phyloP scores from a whole-genome alignment of 2,888 invertebrate species.

The Sesamia inferens region DNA sequence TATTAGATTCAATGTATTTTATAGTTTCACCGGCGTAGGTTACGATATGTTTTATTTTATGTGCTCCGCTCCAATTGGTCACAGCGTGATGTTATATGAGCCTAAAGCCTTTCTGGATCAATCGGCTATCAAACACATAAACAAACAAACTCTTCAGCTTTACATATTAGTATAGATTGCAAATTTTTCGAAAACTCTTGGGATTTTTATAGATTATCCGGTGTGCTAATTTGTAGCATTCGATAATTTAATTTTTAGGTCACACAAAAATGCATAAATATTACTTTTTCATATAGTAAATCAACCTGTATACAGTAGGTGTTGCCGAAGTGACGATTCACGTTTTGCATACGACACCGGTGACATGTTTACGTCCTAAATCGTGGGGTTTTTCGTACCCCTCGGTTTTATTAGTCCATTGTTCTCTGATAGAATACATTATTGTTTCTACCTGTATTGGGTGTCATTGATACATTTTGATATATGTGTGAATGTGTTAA shows the following conservation, averaged over 20 bases:
- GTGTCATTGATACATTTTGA: constrained; percentile 11
- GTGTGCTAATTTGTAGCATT: background rate
- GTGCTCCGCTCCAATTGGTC: too few species aligned
- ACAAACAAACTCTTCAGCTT: too few species aligned
- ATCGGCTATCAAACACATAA: too few species aligned
- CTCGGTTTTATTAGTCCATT: constrained; percentile 25
- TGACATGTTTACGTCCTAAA: constrained; percentile 55
- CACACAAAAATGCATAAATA: background rate
- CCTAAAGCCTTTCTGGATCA: too few species aligned
- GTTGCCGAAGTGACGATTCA: constrained; percentile 38
- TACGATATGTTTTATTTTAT: too few species aligned
- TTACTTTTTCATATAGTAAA: background rate
- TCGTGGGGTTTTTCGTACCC: constrained; percentile 28
- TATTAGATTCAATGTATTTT: background rate
- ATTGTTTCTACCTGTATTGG: background rate
- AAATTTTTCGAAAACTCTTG: background rate
- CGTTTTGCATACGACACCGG: constrained; percentile 33
- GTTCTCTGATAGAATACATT: constrained; percentile 28
- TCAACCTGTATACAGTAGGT: constrained; percentile 17
- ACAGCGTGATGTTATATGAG: too few species aligned
- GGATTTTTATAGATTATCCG: too few species aligned
- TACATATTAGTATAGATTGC: too few species aligned
- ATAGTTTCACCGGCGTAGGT: too few species aligned
- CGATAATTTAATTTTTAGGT: background rate
- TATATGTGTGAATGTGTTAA: background rate